Base-by-base conservation (phyloP, 2,113 vertebrate species). In the Heterotilapia buettikoferi region DNA sequence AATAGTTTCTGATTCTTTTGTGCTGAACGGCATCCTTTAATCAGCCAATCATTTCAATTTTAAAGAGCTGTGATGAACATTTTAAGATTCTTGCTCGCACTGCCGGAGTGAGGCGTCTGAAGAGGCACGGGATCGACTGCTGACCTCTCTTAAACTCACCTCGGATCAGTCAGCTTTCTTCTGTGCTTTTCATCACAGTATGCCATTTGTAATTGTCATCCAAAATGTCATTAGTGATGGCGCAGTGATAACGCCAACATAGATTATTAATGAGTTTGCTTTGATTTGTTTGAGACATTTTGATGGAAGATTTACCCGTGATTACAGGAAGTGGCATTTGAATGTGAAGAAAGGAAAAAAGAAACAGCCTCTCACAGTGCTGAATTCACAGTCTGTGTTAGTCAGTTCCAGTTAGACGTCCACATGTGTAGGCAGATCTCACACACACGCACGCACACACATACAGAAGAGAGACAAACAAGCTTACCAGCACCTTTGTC, bases 401-500 rank as follows among this genome's bases (percentile, higher is more conserved):
- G 92, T 88, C 52, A 80, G 19, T 88, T 88, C 31, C 54, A 85
- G 76, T 81, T 76, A 88, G 79, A 80, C 16, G 4, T 53, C 33
- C 36, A 84, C 78, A 82, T 71, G 80, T 88, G 76, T 61, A 84
- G 79, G 83, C 83, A 85, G 59, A 87, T 61, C 50, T 52, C 83
- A 79, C 63, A 84, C 52, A 53, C 52, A 54, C 31, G 13, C 71
- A 73, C 56, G n/a, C 84, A 83, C 68, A 68, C 66, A 56, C 33
- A 56, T 52, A 31, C 59, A 71, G 73, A 78, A 52, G 45, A 52
- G 45, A 88, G 14, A 66, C 57, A 90, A 88, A 90, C 85, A 91
- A 92, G 85, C 84, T 89, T 84, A 90, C 81, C 80, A 82, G 56
- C 83, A 88, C 80, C 89, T 93, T 90, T 93, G 92, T 94, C 94